Base-by-base conservation (phyloP, 2,888 invertebrate species). In the Choristoneura rosaceana region DNA sequence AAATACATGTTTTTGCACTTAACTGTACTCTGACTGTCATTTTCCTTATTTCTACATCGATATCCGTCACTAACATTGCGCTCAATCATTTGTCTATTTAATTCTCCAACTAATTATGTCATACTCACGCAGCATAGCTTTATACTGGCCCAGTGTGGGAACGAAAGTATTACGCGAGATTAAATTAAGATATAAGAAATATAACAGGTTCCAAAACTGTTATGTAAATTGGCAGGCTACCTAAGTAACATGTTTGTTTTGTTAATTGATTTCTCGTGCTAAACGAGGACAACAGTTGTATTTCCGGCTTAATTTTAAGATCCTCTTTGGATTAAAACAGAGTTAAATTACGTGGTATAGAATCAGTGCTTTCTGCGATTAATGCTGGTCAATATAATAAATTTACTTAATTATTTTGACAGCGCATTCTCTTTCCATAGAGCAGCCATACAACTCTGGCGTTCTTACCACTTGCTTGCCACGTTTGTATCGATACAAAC, bases 111-210 rank as follows among this genome's bases (percentile, higher is more conserved):
- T 41, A 61, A 61, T 43, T 43, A 43, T 41, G 61, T 17, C 61
- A 60, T 43, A 4, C 43, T 43, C 43, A 25, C 43, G 43, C 17
- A 61, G 43, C 43, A 25, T 25, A 61, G 17, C 4, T 15, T 25
- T 14, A 17, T n/a, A 3, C 12, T 17, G 17, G 15, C 3, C 14
- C 17, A 43, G 17, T 43, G 61, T 61, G 43, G 17, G 61, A 61
- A 52, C 52, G 61, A 61, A 61, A 61, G 61, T 61, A 61, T 43
- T 61, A 14, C 61, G 43, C 43, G n/a, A n/a, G n/a, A n/a, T n/a
- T n/a, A n/a, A 52, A 52, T 52, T 52, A 15, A 17, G 52, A 50
- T 9, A 60, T 61, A 41, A 41, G 14, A 43, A 12, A 14, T 43
- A 7, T 61, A 43, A 17, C 43, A 43, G 25, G 61, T 61, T 43